These are phyloP conservation scores for Anniella stebbinsi DNA, from an alignment of 2,797 vertebrate genomes.

Conservation along the genomic window DNA sequence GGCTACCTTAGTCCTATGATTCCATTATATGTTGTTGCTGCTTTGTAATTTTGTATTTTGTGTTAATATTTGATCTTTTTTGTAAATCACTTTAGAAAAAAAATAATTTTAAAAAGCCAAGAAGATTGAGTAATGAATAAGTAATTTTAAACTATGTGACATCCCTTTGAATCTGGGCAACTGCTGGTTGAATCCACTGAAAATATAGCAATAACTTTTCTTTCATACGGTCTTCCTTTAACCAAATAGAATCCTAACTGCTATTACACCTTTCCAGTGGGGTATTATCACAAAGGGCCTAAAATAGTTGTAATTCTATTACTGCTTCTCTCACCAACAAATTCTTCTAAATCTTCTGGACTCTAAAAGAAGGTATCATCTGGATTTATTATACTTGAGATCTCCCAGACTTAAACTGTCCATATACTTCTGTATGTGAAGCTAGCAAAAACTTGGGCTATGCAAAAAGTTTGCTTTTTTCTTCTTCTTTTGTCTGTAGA, in stretches of 20 bases:
- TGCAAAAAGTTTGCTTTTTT: slow-evolving; percentile 60
- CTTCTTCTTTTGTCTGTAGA: slow-evolving; percentile 68
- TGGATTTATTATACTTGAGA: background rate
- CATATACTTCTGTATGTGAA: slow-evolving; percentile 18
- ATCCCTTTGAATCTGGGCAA: background rate
- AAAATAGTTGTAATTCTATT: background rate
- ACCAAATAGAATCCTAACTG: background rate
- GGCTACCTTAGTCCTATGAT: background rate
- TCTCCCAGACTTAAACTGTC: background rate
- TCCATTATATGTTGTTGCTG: background rate
- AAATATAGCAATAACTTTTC: background rate
- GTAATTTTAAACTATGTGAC: background rate
- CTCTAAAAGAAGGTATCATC: background rate
- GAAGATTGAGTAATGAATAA: too few species aligned
- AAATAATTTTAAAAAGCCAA: background rate
- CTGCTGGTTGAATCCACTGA: background rate
- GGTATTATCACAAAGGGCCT: background rate
- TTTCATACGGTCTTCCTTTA: background rate
- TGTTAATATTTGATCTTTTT: background rate
- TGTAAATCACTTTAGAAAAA: too few species aligned
- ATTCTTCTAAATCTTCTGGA: background rate
- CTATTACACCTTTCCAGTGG: background rate
- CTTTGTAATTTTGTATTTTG: background rate
- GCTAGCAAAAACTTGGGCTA: background rate
- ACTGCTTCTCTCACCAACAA: background rate